Conservation (phyloP, 2,888 invertebrate species). For the Tetragnatha montana region DNA sequence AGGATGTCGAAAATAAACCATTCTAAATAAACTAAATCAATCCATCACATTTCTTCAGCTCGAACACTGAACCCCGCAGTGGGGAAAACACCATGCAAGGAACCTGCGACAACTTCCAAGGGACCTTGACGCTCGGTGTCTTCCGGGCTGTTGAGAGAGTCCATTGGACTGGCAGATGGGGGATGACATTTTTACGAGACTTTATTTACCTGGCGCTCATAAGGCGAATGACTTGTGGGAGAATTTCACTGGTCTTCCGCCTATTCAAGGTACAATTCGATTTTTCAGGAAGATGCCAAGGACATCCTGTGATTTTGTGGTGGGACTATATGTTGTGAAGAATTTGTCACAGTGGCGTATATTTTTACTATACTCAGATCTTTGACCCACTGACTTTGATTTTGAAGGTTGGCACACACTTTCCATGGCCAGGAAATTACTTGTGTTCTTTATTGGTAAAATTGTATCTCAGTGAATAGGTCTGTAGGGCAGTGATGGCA, state of each 20-base stretch:
- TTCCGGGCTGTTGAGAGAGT: slow-evolving; percentile 61
- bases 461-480: background rate
- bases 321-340: slow-evolving; percentile 4
- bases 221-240: slow-evolving; percentile 53
- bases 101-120: slow-evolving; percentile 56
- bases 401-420: background rate
- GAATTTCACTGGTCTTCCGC: slow-evolving; percentile 44
- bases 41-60: background rate
- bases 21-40: background rate
- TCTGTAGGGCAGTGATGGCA: background rate
- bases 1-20: too few species aligned
- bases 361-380: background rate
- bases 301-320: slow-evolving; percentile 1
- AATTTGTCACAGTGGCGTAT: slow-evolving; percentile 44
- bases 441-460: background rate
- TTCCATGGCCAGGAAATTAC: background rate
- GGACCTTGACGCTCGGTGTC: slow-evolving; percentile 34
- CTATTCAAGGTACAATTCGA: slow-evolving; percentile 35
- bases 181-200: slow-evolving; percentile 64
- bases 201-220: slow-evolving; percentile 6
- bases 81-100: slow-evolving; percentile 13
- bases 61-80: background rate
- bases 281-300: slow-evolving; percentile 13
- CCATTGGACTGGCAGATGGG: slow-evolving; percentile 65
- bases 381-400: slow-evolving; percentile 5